Evolutionary conservation across 53 echinoderm and acorn worm species (phyloP).

Genomic region (Luidia sarsii): DNA sequence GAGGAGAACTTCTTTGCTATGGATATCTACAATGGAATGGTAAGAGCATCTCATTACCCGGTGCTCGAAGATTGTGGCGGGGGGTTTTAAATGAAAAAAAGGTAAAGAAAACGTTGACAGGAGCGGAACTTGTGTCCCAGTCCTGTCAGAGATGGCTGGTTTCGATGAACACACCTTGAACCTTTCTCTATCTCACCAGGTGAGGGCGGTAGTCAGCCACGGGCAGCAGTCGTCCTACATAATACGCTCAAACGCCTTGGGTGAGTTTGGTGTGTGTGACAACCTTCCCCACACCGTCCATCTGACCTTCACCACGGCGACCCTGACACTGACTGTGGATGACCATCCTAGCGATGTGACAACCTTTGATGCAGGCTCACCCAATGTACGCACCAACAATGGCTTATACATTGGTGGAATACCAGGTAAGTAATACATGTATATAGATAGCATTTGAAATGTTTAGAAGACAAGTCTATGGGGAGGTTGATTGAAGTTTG

Average conservation of each 20-base stretch:
- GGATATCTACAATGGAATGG: conserved; percentile 86
- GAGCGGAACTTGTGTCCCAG: not conserved
- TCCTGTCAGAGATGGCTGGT: not conserved
- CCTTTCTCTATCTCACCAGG: conserved; percentile 43
- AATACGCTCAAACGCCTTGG: conserved; percentile 66
- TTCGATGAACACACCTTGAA: not conserved
- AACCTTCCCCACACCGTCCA: conserved; percentile 66
- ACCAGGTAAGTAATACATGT: conserved; percentile 70
- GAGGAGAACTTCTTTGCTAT: conserved; percentile 70
- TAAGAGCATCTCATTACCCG: too few species aligned
- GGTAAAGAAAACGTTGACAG: too few species aligned
- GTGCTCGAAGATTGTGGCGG: too few species aligned
- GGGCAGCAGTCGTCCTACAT: conserved; percentile 61
- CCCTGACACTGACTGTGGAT: conserved; percentile 68
- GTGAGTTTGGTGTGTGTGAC: conserved; percentile 81
- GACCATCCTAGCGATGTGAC: conserved; percentile 52
- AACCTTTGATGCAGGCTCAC: conserved; percentile 42
- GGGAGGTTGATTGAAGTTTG: too few species aligned
- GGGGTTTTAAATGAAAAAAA: too few species aligned
- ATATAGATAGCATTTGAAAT: too few species aligned
- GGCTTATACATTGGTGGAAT: conserved; percentile 81
- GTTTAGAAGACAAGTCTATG: too few species aligned
- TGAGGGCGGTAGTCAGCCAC: conserved; percentile 75
- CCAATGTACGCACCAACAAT: conserved; percentile 27
- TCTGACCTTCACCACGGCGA: conserved; percentile 34